A percentile compares a stretch with the other conserved stretches of the same genome.
phyloP scores from a whole-genome alignment of 2,888 invertebrate species.

The Polyommatus icarus region DNA sequence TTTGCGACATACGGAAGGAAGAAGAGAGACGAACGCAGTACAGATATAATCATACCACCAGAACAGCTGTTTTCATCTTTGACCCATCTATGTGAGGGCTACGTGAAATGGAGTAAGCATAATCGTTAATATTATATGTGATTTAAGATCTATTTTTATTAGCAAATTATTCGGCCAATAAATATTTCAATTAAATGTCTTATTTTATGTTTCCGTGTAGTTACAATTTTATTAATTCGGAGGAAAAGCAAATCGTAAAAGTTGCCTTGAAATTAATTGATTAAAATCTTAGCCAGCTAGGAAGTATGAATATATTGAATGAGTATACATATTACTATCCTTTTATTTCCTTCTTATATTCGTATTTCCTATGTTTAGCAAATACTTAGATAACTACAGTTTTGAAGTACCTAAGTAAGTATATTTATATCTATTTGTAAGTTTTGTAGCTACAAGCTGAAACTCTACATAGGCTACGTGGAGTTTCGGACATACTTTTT shows the following conservation, averaged over 20 bases:
- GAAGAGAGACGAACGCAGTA: slow-evolving; percentile 46
- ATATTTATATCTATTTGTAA: no score
- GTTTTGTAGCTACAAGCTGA: no score
- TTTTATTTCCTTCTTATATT: background rate
- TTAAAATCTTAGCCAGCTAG: background rate
- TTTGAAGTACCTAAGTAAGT: no score
- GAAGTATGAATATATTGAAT: background rate
- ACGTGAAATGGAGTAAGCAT: slow-evolving; percentile 71
- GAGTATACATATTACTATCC: background rate
- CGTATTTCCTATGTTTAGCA: background rate
- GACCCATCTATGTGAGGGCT: slow-evolving; percentile 75
- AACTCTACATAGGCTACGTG: no score
- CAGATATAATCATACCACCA: background rate
- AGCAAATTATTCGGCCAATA: background rate
- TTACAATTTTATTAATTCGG: background rate
- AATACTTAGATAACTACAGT: no score
- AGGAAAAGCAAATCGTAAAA: slow-evolving; percentile 17
- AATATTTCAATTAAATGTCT: background rate
- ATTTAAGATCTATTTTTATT: background rate
- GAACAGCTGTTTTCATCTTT: slow-evolving; percentile 9
- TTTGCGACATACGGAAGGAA: slow-evolving; percentile 64
- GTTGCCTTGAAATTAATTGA: background rate
- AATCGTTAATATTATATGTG: background rate
- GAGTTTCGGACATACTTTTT: no score
- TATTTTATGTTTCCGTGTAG: slow-evolving; percentile 3